phyloP scores from a whole-genome alignment of 2,113 vertebrate genomes.

The Sturnira hondurensis region DNA sequence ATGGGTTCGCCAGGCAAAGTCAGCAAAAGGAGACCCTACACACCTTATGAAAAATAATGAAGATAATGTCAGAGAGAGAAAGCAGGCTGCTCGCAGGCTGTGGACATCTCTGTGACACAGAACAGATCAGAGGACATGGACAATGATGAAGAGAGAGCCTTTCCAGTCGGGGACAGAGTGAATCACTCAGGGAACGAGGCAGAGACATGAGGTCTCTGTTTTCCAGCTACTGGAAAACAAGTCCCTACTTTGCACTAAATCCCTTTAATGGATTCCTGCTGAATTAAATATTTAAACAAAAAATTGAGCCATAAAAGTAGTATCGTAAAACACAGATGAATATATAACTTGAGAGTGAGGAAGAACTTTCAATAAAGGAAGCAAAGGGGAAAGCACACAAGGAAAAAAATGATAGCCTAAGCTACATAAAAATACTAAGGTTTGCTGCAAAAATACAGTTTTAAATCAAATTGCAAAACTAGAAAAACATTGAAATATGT shows the following conservation, averaged over 20 bases:
- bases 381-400: not conserved
- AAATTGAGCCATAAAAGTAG: not conserved
- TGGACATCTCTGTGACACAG: not conserved
- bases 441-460: not conserved
- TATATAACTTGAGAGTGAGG: not conserved
- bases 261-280: not conserved
- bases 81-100: not conserved
- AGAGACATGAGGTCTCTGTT: not conserved
- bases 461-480: not conserved
- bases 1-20: slow-evolving; percentile 21
- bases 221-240: not conserved
- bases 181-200: not conserved
- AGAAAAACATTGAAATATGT: not conserved
- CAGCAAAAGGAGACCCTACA: not conserved
- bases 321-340: not conserved
- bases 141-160: not conserved
- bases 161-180: not conserved
- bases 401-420: not conserved
- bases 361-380: not conserved
- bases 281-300: slow-evolving; percentile 16
- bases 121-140: not conserved
- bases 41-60: not conserved
- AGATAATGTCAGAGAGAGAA: not conserved
- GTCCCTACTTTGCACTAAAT: not conserved
- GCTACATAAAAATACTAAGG: not conserved